These are phyloP conservation scores for Agrotis puta DNA, from an alignment of 2,888 invertebrate species.

Conservation along the genomic window DNA sequence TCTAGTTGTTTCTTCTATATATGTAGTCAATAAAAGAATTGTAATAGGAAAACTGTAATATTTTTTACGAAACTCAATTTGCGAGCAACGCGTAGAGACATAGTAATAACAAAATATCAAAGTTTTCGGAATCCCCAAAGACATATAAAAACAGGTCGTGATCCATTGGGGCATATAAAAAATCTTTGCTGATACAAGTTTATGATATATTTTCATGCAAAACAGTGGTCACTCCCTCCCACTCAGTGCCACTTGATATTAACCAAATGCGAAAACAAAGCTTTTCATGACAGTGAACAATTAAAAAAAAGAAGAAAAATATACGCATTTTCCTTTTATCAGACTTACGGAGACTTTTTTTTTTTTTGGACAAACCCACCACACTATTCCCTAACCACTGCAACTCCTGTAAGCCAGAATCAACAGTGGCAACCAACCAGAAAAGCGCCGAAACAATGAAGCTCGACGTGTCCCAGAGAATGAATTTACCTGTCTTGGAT, in stretches of 20 bases:
- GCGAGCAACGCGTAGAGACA: neutral
- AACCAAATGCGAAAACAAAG: constrained; percentile 27
- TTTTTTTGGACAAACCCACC: no score
- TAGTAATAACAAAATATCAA: neutral
- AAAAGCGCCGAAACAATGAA: no score
- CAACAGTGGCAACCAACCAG: no score
- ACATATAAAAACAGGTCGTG: neutral
- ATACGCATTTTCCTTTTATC: constrained; percentile 15
- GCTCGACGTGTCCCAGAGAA: no score
- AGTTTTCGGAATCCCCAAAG: neutral
- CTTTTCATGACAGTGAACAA: constrained; percentile 25
- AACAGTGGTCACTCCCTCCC: constrained; percentile 19
- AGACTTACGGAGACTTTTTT: no score
- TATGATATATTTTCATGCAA: constrained; percentile 16
- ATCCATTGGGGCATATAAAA: neutral
- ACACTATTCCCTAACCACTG: no score
- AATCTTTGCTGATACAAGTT: constrained; percentile 18
- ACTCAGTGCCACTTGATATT: constrained; percentile 17
- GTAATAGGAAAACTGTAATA: neutral
- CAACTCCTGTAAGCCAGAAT: no score
- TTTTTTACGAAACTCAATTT: neutral
- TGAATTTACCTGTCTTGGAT: no score
- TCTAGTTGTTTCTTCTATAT: neutral
- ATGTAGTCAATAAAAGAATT: neutral
- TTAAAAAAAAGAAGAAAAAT: no score